Evolutionary conservation across 2,888 invertebrate genomes (phyloP).

Genomic region (Amphipoea lucens): DNA sequence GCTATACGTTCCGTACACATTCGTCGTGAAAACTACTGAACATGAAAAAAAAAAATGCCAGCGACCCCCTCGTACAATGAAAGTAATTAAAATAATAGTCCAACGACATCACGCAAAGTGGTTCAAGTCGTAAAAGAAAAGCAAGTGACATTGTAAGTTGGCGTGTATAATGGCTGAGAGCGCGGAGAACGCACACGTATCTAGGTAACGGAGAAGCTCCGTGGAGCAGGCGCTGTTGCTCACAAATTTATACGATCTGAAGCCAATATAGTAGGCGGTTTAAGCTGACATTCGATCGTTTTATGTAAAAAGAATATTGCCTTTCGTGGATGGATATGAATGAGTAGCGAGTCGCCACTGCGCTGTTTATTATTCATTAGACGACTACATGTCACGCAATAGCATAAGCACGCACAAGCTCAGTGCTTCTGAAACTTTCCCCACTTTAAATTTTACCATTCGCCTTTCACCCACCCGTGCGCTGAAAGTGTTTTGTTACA

Average conservation of each 20-base stretch:
- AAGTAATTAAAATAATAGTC: slow-evolving; percentile 89
- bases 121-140: slow-evolving; percentile 77
- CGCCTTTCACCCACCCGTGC: slow-evolving; percentile 56
- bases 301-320: slow-evolving; percentile 85
- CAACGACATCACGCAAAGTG: slow-evolving; percentile 84
- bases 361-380: slow-evolving; percentile 90
- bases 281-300: slow-evolving; percentile 82
- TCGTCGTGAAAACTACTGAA: slow-evolving; percentile 78
- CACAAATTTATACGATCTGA: slow-evolving; percentile 74
- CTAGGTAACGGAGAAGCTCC: slow-evolving; percentile 69
- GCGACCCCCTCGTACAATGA: slow-evolving; percentile 82
- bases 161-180: slow-evolving; percentile 55
- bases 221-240: slow-evolving; percentile 60
- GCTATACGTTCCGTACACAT: slow-evolving; percentile 71
- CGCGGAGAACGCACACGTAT: slow-evolving; percentile 61
- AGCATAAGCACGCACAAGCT: slow-evolving; percentile 85
- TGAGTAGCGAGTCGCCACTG: slow-evolving; percentile 86
- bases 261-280: slow-evolving; percentile 79
- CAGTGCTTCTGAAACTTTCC: slow-evolving; percentile 85
- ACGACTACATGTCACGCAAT: slow-evolving; percentile 88
- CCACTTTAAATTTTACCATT: slow-evolving; percentile 72
- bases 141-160: slow-evolving; percentile 71
- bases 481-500: slow-evolving; percentile 55
- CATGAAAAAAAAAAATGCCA: slow-evolving; percentile 78
- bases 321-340: slow-evolving; percentile 87